Conservation (phyloP, 1,140 invertebrate species). For the Zaprionus africanus region DNA sequence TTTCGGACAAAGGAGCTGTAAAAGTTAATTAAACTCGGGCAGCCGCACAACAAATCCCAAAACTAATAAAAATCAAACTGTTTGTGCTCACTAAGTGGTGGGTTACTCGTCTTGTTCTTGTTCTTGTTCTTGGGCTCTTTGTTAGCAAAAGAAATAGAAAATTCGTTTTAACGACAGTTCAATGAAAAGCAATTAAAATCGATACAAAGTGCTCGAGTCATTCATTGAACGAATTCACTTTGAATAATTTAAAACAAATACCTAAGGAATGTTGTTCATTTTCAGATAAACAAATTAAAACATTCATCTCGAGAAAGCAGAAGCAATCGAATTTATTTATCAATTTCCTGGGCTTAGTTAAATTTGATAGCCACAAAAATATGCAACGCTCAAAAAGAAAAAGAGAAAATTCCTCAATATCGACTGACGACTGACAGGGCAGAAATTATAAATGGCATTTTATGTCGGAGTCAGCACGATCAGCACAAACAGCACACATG, state of each 20-base stretch:
- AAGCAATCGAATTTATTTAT: conserved; percentile 8
- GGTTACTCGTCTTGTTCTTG: not conserved
- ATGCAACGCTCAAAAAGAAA: not conserved
- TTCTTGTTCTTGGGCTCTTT: not conserved
- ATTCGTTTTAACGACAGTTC: conserved; percentile 1
- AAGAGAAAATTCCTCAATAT: conserved; percentile 10
- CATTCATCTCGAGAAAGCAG: not conserved
- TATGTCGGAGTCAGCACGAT: conserved; percentile 10
- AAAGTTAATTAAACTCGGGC: conserved; percentile 64
- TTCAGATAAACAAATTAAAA: conserved; percentile 4
- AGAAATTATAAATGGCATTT: conserved; percentile 44
- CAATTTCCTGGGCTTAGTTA: not conserved
- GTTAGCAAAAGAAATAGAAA: not conserved
- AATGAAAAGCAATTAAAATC: conserved; percentile 61
- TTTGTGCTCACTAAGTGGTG: conserved; percentile 10
- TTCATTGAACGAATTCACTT: conserved; percentile 2
- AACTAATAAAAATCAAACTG: conserved; percentile 59
- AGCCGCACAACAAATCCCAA: conserved; percentile 48
- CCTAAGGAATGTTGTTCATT: not conserved
- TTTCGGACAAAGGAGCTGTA: conserved; percentile 16
- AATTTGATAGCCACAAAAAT: not conserved
- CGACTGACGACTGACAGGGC: conserved; percentile 1
- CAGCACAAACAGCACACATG: conserved; percentile 21
- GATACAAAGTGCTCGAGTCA: not conserved
- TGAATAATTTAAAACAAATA: conserved; percentile 17